phyloP scores from a whole-genome alignment of 2,113 vertebrate species.

The Columbina picui region DNA sequence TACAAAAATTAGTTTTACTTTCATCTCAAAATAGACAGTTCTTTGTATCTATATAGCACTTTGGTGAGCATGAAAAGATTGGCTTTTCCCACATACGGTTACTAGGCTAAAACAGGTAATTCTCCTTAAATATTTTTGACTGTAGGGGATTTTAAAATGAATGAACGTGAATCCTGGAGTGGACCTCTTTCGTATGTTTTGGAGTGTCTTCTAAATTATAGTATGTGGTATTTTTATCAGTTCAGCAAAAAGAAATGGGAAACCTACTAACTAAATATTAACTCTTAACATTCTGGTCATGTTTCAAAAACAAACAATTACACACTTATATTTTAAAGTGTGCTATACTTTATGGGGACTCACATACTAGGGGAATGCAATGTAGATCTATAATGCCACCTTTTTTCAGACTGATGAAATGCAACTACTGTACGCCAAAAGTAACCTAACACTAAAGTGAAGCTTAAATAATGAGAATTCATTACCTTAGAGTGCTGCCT shows the following conservation, averaged over 20 bases:
- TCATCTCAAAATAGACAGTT: neutral
- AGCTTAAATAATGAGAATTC: neutral
- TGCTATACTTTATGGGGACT: conserved; percentile 27
- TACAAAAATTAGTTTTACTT: neutral
- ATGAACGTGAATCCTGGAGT: neutral
- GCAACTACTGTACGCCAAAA: conserved; percentile 32
- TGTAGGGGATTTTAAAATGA: neutral
- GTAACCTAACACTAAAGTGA: neutral
- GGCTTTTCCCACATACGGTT: neutral
- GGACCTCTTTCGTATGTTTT: neutral
- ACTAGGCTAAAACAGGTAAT: neutral
- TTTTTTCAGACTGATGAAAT: conserved; percentile 71
- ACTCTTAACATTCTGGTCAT: neutral
- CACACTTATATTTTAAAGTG: neutral
- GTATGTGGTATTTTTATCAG: neutral
- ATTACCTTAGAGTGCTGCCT: neutral
- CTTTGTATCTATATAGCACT: neutral
- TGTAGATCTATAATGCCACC: conserved; percentile 73
- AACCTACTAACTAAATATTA: neutral
- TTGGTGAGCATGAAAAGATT: neutral
- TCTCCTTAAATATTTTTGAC: neutral
- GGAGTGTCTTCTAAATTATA: neutral
- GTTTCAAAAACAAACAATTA: neutral
- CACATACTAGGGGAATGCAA: conserved; percentile 13
- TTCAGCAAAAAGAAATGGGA: neutral